These are phyloP conservation scores for Porites cylindrica DNA, from an alignment of 92 coral and sea anemone genomes.

Conservation along the genomic window DNA sequence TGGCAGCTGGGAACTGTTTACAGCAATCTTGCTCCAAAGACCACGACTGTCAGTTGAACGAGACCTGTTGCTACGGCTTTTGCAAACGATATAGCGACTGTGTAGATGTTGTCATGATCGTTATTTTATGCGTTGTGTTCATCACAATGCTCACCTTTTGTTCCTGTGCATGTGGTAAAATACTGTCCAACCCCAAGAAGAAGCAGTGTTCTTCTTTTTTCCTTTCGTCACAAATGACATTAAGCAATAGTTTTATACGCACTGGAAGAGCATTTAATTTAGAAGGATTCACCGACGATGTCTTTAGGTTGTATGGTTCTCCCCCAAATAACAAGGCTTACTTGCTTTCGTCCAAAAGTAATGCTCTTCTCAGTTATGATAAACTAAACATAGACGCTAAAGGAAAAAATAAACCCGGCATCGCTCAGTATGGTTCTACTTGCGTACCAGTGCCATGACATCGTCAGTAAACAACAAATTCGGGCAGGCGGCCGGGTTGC, in stretches of 20 bases:
- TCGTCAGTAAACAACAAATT: too few relatives aligned
- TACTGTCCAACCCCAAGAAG: neutral
- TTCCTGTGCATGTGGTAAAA: neutral
- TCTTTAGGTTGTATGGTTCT: neutral
- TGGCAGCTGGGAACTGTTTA: conserved; percentile 2
- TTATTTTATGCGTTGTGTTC: neutral
- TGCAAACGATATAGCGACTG: neutral
- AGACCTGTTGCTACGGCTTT: conserved; percentile 3
- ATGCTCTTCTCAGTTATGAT: neutral
- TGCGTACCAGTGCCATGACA: too few relatives aligned
- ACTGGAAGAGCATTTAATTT: neutral
- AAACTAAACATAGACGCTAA: too few relatives aligned
- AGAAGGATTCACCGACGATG: neutral
- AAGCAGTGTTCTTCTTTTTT: neutral
- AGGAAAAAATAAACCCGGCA: too few relatives aligned
- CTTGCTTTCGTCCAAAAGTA: neutral
- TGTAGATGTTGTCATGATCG: neutral
- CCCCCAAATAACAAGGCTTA: neutral
- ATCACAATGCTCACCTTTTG: neutral
- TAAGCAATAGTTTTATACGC: neutral
- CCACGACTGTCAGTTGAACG: conserved; percentile 17
- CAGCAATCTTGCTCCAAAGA: neutral
- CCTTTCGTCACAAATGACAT: neutral
- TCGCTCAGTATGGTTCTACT: too few relatives aligned
- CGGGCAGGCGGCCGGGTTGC: too few relatives aligned